Evolutionary conservation across 64 coral and sea anemone species (phyloP).

Genomic region (Pachyseris speciosa): DNA sequence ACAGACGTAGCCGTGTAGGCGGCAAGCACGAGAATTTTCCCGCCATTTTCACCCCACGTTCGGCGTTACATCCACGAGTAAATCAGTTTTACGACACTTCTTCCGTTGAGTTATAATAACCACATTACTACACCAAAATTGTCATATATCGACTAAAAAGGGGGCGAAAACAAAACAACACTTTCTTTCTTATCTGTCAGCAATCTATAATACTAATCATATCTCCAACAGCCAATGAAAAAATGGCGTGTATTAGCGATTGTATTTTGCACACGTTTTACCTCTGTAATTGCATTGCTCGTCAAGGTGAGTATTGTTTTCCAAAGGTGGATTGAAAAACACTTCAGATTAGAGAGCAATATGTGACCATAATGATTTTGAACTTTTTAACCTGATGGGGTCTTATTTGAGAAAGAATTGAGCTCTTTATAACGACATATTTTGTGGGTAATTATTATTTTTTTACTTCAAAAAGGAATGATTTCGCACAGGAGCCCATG

Average conservation of each 20-base stretch:
- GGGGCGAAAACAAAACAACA: background rate
- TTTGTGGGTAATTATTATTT: background rate
- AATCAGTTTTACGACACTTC: background rate
- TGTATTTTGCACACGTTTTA: background rate
- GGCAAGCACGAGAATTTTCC: background rate
- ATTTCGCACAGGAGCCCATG: too few species aligned
- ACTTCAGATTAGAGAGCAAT: slow-evolving; percentile 9
- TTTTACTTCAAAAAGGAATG: background rate
- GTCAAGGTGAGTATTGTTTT: background rate
- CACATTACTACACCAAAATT: too few species aligned
- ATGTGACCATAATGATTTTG: background rate
- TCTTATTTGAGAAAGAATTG: background rate
- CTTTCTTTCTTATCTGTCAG: background rate
- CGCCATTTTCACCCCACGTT: background rate
- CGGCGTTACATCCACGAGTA: background rate
- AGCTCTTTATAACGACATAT: background rate
- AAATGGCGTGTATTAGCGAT: background rate
- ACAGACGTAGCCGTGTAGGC: background rate
- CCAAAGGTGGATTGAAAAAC: background rate
- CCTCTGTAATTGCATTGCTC: background rate
- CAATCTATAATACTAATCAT: background rate
- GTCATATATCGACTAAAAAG: background rate
- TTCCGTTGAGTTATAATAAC: too few species aligned
- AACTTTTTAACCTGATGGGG: background rate
- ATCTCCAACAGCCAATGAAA: too few species aligned